These are phyloP conservation scores for Danaus plexippus DNA, from an alignment of 1,140 invertebrate species.

Conservation along the genomic window DNA sequence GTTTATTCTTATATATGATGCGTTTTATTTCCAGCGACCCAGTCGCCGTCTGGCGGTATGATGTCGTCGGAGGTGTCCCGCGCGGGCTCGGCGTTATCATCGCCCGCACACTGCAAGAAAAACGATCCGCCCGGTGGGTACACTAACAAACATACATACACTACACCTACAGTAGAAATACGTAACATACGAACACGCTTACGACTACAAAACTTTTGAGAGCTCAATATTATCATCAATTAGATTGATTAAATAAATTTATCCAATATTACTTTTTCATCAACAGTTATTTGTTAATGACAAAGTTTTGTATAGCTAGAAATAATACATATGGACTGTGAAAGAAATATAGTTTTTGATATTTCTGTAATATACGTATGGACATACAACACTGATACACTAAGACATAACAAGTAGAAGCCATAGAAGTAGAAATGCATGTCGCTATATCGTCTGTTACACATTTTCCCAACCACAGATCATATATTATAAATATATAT, in stretches of 20 bases:
- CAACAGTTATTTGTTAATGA: not conserved
- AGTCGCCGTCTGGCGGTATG: constrained; percentile 61
- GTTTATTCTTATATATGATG: too few relatives aligned
- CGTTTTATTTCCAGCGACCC: constrained; percentile 44
- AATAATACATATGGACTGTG: too few relatives aligned
- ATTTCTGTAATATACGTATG: not conserved
- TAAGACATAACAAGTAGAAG: constrained; percentile 31
- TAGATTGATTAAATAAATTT: too few relatives aligned
- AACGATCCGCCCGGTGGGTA: constrained; percentile 63
- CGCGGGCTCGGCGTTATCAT: constrained; percentile 61
- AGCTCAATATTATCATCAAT: too few relatives aligned
- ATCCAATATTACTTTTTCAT: not conserved
- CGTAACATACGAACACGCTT: constrained; percentile 3
- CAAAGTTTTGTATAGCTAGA: too few relatives aligned
- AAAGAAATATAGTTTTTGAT: too few relatives aligned
- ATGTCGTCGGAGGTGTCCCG: constrained; percentile 66
- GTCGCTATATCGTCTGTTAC: constrained; percentile 55
- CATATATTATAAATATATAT: constrained; percentile 25
- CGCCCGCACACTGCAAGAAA: constrained; percentile 65
- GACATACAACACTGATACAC: constrained; percentile 9
- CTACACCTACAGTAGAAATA: constrained; percentile 5
- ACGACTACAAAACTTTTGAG: not conserved
- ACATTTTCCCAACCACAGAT: constrained; percentile 70
- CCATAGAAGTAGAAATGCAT: constrained; percentile 66
- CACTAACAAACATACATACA: constrained; percentile 4